Percentiles rank a stretch among this genome's conserved stretches.
These are phyloP conservation scores for Scopus umbretta DNA, from an alignment of 2,113 vertebrate species.

Conservation along the genomic window DNA sequence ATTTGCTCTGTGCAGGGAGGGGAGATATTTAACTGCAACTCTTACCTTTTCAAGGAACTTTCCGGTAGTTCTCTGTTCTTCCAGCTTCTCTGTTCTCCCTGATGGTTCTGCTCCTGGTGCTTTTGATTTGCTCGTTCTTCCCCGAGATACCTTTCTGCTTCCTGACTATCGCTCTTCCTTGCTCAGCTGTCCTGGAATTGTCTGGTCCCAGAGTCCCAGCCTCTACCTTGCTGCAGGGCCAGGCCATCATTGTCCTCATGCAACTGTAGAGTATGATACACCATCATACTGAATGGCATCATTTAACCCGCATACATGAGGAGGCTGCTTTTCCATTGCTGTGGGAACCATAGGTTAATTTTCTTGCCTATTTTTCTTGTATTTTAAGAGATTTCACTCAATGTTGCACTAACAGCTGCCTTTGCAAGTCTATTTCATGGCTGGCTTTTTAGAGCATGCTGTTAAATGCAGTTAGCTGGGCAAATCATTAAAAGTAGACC, in stretches of 20 bases:
- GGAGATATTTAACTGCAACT: neutral
- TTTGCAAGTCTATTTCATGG: neutral
- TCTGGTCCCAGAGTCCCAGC: neutral
- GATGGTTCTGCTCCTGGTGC: neutral
- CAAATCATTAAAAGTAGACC: neutral
- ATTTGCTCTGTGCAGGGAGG: neutral
- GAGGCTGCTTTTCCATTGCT: neutral
- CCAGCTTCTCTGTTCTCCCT: neutral
- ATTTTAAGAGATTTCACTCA: neutral
- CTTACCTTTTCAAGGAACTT: neutral
- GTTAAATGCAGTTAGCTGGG: neutral
- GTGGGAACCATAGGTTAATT: constrained; percentile 7
- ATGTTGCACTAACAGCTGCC: neutral
- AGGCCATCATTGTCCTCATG: neutral
- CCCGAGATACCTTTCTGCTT: neutral
- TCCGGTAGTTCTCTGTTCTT: neutral
- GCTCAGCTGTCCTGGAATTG: neutral
- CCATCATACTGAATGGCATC: neutral
- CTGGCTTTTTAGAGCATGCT: neutral
- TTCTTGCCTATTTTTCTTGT: neutral
- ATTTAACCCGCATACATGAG: neutral
- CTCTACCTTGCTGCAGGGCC: neutral
- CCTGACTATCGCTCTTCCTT: neutral
- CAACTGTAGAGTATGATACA: neutral
- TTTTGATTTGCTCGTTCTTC: neutral